A percentile compares a stretch with the other conserved stretches of the same genome.
Conservation (phyloP, 37 sponge, comb jelly and placozoan species). For the Agelas oroides region DNA sequence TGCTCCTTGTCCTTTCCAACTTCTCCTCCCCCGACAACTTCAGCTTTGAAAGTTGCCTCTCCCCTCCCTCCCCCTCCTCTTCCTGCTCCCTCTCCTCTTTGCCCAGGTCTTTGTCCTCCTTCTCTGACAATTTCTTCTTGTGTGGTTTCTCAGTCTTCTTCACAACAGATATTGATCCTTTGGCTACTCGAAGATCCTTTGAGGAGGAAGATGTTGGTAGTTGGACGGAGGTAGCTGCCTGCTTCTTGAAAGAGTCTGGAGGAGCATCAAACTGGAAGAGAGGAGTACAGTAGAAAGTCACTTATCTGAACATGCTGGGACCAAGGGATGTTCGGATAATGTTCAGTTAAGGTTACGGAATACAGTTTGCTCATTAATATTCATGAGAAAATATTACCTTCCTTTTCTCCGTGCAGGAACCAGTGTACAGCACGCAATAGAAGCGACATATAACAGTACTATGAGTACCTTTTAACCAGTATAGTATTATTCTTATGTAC, state of each 20-base stretch:
- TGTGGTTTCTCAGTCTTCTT: background rate
- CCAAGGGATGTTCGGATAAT: too few relatives aligned
- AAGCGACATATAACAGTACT: too few relatives aligned
- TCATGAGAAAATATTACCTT: too few relatives aligned
- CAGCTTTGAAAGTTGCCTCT: background rate
- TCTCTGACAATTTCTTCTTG: background rate
- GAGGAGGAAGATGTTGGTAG: background rate
- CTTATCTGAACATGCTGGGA: too few relatives aligned
- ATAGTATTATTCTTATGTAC: too few relatives aligned
- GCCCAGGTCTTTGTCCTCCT: background rate
- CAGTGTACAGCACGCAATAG: too few relatives aligned
- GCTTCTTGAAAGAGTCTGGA: background rate
- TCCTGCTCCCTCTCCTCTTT: background rate
- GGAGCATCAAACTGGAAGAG: slow-evolving; percentile 1
- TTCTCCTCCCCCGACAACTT: background rate
- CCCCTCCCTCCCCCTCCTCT: background rate
- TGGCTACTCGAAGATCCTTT: background rate
- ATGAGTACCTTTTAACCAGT: too few relatives aligned
- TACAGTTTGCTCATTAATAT: too few relatives aligned
- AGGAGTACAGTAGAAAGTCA: too few relatives aligned
- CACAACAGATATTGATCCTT: too few relatives aligned
- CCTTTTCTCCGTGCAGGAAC: too few relatives aligned
- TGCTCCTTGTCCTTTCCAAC: background rate
- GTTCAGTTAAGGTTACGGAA: too few relatives aligned
- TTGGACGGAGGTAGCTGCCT: background rate